Base-by-base conservation (phyloP, 2,113 vertebrate species). In the Cyprinus carpio region DNA sequence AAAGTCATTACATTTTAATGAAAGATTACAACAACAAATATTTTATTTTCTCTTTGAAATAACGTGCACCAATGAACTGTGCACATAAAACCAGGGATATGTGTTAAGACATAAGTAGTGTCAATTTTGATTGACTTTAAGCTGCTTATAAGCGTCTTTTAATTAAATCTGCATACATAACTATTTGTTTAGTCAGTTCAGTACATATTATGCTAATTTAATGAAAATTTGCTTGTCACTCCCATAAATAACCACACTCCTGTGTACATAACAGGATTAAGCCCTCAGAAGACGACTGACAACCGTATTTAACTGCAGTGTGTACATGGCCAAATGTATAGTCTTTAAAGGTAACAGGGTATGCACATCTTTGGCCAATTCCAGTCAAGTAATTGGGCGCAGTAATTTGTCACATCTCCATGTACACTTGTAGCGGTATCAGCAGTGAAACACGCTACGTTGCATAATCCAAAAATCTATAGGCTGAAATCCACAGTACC, bases 391-490 rank as follows among this genome's bases (percentile, higher is more conserved):
- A 75, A 46, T 74, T 74, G 40, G 40, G 0, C 0, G 5, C 6
- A 46, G 71, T 74, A 7, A 74, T 74, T 46, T 75, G 40, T 74
- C 25, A 74, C 71, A 74, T 74, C 71, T 74, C 40, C 71, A 74
- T 46, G 43, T 75, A 56, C 27, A 77, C 51, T 12, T 51, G 75
- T 51, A 16, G 74, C 43, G 16, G 20, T 51, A 29, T 51, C 75
- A 56, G 27, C 51, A 56, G 49, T 74, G n/a, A 27, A 81, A 54
- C 40, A 58, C 2, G 11, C 49, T 75, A 60, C 11, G 67, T 71
- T 23, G 34, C 40, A 76, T 79, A 46, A 58, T 76, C 65, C 76
- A 75, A 81, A 77, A 72, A 76, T 78, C 65, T 54, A 80, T 80
- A 65, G 51, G 16, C 51, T 20, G 51, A 54, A 20, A 5, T 49